Percentiles rank a stretch among this genome's conserved stretches.
Conservation (phyloP, 2,797 vertebrate species). For the Sparidentex hasta region DNA sequence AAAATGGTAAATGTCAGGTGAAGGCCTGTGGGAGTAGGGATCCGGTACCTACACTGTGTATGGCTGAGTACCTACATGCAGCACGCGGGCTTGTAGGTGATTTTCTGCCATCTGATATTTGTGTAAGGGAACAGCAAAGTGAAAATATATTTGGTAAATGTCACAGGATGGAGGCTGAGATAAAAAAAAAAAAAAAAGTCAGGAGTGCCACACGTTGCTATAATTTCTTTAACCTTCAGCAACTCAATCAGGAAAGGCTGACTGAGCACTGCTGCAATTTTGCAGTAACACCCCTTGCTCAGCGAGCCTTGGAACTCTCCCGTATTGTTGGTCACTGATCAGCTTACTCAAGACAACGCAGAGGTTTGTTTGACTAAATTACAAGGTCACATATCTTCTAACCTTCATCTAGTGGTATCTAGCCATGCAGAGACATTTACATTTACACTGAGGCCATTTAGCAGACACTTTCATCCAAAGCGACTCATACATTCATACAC, state of each 20-base stretch:
- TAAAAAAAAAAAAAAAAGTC: constrained; percentile 42
- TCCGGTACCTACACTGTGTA: constrained; percentile 50
- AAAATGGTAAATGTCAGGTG: constrained; percentile 75
- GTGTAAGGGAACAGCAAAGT: constrained; percentile 38
- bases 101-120: constrained; percentile 43
- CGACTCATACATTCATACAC: no score
- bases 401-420: background rate
- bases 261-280: constrained; percentile 24
- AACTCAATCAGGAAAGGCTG: constrained; percentile 30
- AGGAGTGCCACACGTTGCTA: background rate
- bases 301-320: constrained; percentile 5
- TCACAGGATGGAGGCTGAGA: constrained; percentile 57
- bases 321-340: constrained; percentile 3
- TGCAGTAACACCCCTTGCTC: constrained; percentile 4
- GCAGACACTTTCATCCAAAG: no score
- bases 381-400: background rate
- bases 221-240: constrained; percentile 63
- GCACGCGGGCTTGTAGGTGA: constrained; percentile 31
- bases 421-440: background rate
- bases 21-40: constrained; percentile 42
- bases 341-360: constrained; percentile 13
- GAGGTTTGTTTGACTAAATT: background rate
- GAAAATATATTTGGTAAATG: constrained; percentile 66
- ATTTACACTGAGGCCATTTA: no score
- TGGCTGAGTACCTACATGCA: constrained; percentile 45